Base-by-base conservation (phyloP, 2,113 vertebrate species). In the Leptosomus discolor region DNA sequence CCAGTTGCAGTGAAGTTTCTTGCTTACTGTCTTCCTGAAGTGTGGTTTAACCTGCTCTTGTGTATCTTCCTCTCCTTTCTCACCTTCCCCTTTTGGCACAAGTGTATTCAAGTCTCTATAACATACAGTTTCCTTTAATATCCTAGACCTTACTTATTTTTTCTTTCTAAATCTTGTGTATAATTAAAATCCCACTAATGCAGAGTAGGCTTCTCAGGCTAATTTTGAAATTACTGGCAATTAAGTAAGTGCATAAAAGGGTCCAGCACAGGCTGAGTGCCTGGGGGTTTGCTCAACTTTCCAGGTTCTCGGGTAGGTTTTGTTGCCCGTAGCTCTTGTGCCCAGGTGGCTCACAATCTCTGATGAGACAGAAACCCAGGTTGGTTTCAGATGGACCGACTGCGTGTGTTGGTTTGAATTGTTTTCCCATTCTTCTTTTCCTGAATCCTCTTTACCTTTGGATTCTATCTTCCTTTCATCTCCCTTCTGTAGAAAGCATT, bases 391-490 rank as follows among this genome's bases (percentile, higher is more conserved):
- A 13, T 23, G 54, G 11, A 12, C 36, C 41, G 22, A 3, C n/a
- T 36, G 0, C 0, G 0, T 41, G 37, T 13, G n/a, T 20, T 34
- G 41, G 11, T 64, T 11, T 71, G 23, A 74, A 50, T 34, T 67
- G 6, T 11, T 74, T 79, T 10, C 27, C 61, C 5, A 0, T 36
- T 39, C 15, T 53, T n/a, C 37, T 61, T 74, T 36, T 36, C 58
- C 64, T 27, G 6, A 83, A 51, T 45, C 6, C 57, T 94, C 51
- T 57, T 80, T 22, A 19, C 45, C 27, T 68, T 56, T 83, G 37
- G 46, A 24, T 81, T 80, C 46, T 43, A 3, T 13, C n/a, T 77
- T 32, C 61, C 50, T 34, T 68, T 94, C 34, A 32, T 37, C 41
- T 85, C 26, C 67, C 6, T 58, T 57, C 39, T 29, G 7, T 3